Evolutionary conservation across 2,113 vertebrate genomes (phyloP).

Genomic region (Zosterops japonicus): DNA sequence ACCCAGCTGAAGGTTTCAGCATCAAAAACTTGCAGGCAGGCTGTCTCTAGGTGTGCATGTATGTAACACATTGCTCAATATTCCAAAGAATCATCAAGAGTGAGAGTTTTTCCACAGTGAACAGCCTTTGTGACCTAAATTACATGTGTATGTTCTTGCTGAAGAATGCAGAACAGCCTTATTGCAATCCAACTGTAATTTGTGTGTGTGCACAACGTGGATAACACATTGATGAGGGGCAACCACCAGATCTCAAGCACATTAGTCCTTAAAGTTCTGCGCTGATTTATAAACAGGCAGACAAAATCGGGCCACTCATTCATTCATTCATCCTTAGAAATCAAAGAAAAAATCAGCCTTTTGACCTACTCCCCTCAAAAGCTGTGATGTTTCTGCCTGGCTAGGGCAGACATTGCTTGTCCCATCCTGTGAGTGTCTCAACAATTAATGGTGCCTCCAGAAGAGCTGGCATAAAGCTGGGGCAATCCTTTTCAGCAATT

Average conservation of each 20-base stretch:
- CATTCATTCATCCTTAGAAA: neutral
- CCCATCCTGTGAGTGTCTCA: neutral
- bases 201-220: neutral
- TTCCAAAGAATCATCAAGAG: neutral
- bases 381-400: neutral
- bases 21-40: fast-evolving
- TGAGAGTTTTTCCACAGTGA: neutral
- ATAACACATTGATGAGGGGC: neutral
- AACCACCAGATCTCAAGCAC: neutral
- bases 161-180: neutral
- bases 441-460: neutral
- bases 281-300: neutral
- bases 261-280: neutral
- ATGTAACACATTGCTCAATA: neutral
- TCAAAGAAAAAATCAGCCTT: neutral
- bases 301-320: neutral
- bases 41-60: fast-evolving
- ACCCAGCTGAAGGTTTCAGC: fast-evolving
- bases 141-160: neutral
- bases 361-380: neutral
- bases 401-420: neutral
- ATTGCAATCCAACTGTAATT: neutral
- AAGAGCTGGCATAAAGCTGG: neutral
- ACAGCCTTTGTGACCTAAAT: neutral
- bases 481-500: neutral